Base-by-base conservation (phyloP, 2,888 invertebrate species). In the Danaus chrysippus region DNA sequence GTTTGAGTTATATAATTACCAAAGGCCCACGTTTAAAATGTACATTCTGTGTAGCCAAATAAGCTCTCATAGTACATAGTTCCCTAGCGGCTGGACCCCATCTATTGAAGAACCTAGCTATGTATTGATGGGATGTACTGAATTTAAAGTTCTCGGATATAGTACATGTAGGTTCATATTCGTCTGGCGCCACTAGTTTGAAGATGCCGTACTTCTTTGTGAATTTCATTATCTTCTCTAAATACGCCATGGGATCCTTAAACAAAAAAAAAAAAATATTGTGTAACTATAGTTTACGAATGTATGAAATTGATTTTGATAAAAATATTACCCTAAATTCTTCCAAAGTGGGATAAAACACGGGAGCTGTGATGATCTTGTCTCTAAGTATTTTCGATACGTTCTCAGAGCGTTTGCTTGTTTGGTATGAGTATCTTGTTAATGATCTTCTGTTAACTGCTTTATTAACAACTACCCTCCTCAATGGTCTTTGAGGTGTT, bases 61-160 rank as follows among this genome's bases (percentile, higher is more conserved):
- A 95, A 71, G 95, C 94, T 71, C 93, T 95, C 56, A 98, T 97
- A 9, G 96, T 96, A 79, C 95, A 94, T 78, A 97, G 91, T 81
- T 97, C 96, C 70, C 95, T 94, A 0, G 96, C 94, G 71, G 95
- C 96, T 0, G 96, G 95, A 0, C 98, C 98, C 97, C 97, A 98
- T 42, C 98, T 93, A 72, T 94, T 93, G 72, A 95, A 92, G 93
- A 98, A 94, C 68, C 96, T 95, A 73, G 97, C 95, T 1, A 98
- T 94, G 74, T 97, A 97, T 77, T 98, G 98, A 83, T 97, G 96
- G 68, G 95, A 95, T 0, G 96, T 96, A 0, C 95, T 95, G 75
- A 98, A 98, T 3, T 96, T 87, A 92, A 96, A 95, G 65, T 96
- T 96, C 68, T 98, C 97, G 11, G 94, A 93, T 0, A 97, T 93